phyloP scores from a whole-genome alignment of 1,140 invertebrate genomes.

The Leptopilina boulardi region DNA sequence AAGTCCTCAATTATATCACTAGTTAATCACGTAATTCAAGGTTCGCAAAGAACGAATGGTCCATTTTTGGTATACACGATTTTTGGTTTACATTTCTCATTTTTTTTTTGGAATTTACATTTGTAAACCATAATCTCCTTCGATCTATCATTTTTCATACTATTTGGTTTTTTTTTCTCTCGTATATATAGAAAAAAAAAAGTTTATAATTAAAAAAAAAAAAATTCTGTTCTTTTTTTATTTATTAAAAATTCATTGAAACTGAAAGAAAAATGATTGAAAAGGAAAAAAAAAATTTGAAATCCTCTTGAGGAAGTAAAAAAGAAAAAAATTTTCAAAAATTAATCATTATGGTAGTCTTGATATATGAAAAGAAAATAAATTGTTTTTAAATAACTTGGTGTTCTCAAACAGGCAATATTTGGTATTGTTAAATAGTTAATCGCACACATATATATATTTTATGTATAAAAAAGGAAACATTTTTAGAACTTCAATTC shows the following conservation, averaged over 20 bases:
- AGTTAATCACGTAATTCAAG: conserved; percentile 30
- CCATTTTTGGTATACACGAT: conserved; percentile 31
- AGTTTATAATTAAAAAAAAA: too few relatives aligned
- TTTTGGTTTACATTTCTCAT: neutral
- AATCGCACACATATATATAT: too few relatives aligned
- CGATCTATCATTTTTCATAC: conserved; percentile 3
- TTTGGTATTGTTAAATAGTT: neutral
- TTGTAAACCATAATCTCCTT: conserved; percentile 11
- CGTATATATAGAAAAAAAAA: neutral
- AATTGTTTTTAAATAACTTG: too few relatives aligned
- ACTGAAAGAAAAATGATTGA: too few relatives aligned
- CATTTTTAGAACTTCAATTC: neutral
- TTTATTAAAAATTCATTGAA: too few relatives aligned
- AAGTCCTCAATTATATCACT: conserved; percentile 29
- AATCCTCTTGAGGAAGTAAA: too few relatives aligned
- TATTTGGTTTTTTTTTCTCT: neutral
- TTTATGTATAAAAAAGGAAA: neutral
- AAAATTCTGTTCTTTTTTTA: too few relatives aligned
- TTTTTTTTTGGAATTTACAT: neutral
- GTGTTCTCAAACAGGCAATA: conserved; percentile 16
- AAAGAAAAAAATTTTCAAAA: too few relatives aligned
- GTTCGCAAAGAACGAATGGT: conserved; percentile 22
- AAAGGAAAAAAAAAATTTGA: too few relatives aligned
- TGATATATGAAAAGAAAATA: neutral
- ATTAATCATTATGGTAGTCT: neutral